A percentile compares a stretch with the other conserved stretches of the same genome.
Evolutionary conservation across 2,888 invertebrate genomes (phyloP).

Genomic region (Acanthoscelides obtectus): DNA sequence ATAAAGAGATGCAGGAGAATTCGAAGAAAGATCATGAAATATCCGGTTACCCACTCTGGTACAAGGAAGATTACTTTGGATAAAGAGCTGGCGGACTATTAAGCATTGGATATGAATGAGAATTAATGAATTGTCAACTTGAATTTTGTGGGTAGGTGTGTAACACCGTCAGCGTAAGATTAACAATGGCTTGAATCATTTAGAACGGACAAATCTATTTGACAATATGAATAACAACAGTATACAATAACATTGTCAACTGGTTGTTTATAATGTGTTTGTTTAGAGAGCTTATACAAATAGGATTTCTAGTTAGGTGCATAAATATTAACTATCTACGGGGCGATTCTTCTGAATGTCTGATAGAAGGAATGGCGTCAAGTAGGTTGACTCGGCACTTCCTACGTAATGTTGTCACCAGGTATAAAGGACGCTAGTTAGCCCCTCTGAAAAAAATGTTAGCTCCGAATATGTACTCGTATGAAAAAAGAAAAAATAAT

Average conservation of each 20-base stretch:
- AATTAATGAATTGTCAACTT: not conserved
- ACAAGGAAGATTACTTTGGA: not conserved
- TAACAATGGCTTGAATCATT: not conserved
- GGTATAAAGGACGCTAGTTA: too few relatives aligned
- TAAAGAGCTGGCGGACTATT: not conserved
- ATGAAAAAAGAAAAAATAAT: too few relatives aligned
- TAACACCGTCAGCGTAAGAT: not conserved
- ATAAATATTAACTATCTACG: not conserved
- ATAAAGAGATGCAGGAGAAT: not conserved
- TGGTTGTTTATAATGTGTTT: not conserved
- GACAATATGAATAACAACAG: not conserved
- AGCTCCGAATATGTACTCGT: too few relatives aligned
- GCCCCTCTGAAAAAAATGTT: too few relatives aligned
- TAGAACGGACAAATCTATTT: not conserved
- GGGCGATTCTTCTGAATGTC: too few relatives aligned
- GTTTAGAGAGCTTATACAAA: not conserved
- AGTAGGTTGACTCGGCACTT: too few relatives aligned
- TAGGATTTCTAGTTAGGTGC: not conserved
- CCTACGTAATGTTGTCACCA: too few relatives aligned
- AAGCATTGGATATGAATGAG: not conserved
- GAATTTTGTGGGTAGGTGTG: not conserved
- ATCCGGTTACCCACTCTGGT: not conserved
- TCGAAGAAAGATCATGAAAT: not conserved
- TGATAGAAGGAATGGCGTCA: too few relatives aligned
- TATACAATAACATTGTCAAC: not conserved